Evolutionary conservation across 2,888 invertebrate genomes (phyloP).

Genomic region (Diarsia dahlii): DNA sequence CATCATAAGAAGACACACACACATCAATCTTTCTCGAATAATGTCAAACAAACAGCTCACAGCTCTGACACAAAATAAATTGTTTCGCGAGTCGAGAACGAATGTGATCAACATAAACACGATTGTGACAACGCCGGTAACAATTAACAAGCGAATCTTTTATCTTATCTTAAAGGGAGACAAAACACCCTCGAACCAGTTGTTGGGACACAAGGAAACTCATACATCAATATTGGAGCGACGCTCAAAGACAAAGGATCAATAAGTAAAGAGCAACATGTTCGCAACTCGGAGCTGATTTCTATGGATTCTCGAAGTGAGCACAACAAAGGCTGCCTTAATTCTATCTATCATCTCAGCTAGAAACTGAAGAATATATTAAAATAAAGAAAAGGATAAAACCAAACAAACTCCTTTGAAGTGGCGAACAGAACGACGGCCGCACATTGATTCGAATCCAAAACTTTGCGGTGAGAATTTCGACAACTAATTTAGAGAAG

Average conservation of each 20-base stretch:
- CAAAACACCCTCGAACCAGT: conserved; percentile 34
- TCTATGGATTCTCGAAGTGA: conserved; percentile 48
- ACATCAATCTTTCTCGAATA: conserved; percentile 49
- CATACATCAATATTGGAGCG: conserved; percentile 40
- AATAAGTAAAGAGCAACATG: conserved; percentile 50
- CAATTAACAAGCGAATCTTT: conserved; percentile 61
- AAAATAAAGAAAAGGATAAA: conserved; percentile 68
- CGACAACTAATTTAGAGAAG: conserved; percentile 65
- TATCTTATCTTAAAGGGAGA: conserved; percentile 38
- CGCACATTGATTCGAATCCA: conserved; percentile 47
- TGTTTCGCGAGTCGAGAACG: conserved; percentile 28
- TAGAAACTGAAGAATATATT: conserved; percentile 61
- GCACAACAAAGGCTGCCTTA: conserved; percentile 55
- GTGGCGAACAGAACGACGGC: conserved; percentile 48
- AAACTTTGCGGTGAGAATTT: conserved; percentile 61
- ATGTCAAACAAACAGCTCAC: conserved; percentile 40
- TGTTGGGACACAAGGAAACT: conserved; percentile 26
- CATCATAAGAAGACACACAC: conserved; percentile 24
- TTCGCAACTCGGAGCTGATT: conserved; percentile 39
- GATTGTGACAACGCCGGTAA: conserved; percentile 28
- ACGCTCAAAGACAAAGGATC: conserved; percentile 44
- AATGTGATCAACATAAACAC: conserved; percentile 46
- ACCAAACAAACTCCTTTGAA: conserved; percentile 63
- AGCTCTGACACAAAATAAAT: conserved; percentile 52
- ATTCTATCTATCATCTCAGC: conserved; percentile 56